Percentiles rank a stretch among this genome's conserved stretches.
Evolutionary conservation across 2,113 vertebrate species (phyloP).

Genomic region (Antechinus flavipes): DNA sequence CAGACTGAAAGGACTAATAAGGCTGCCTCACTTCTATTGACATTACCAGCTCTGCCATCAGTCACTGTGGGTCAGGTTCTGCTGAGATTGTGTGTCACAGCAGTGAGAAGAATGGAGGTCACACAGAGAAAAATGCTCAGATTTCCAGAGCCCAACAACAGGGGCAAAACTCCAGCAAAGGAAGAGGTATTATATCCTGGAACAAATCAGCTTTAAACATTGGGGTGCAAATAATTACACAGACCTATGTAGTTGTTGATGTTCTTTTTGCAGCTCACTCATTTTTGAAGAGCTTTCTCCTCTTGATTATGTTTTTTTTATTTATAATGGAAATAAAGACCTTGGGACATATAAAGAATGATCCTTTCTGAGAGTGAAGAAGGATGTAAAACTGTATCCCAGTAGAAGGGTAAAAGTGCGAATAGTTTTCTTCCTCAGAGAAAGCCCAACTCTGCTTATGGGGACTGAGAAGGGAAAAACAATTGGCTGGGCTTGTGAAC

Average conservation of each 20-base stretch:
- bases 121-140: not conserved
- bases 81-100: not conserved
- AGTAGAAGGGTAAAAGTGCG: not conserved
- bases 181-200: not conserved
- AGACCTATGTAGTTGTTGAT: not conserved
- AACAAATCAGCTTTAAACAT: not conserved
- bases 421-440: not conserved
- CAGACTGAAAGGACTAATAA: not conserved
- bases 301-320: constrained; percentile 15
- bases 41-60: not conserved
- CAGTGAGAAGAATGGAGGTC: not conserved
- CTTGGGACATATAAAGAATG: constrained; percentile 15
- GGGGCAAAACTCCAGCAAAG: not conserved
- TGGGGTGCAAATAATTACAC: not conserved
- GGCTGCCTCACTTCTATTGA: not conserved
- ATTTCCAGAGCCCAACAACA: not conserved
- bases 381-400: not conserved
- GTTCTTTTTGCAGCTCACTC: not conserved
- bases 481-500: too few species aligned
- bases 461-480: too few species aligned
- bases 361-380: constrained; percentile 25
- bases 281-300: not conserved
- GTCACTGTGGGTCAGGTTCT: not conserved
- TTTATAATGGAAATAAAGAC: not conserved
- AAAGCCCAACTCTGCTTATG: too few species aligned